Conservation (phyloP, 2,113 vertebrate genomes). For the Psittacula cyanocephala region DNA sequence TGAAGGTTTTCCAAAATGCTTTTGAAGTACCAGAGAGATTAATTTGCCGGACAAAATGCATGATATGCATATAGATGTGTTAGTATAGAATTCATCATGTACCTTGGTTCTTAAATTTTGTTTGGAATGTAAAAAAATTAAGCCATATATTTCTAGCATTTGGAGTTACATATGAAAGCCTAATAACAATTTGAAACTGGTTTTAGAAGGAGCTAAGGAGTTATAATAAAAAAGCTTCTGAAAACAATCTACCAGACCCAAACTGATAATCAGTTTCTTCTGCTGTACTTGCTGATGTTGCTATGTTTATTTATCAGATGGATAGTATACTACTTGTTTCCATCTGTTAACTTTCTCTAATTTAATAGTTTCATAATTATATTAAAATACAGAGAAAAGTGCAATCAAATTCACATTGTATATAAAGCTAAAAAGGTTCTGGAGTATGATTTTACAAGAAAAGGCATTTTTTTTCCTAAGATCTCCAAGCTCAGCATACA, state of each 20-base stretch:
- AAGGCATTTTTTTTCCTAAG: rapidly evolving
- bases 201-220: background rate
- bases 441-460: background rate
- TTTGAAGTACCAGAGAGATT: constrained; percentile 49
- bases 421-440: background rate
- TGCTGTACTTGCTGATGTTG: background rate
- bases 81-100: background rate
- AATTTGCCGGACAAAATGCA: constrained; percentile 26
- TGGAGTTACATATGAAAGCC: background rate
- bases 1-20: constrained; percentile 66
- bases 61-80: constrained; percentile 12
- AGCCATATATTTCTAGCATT: background rate
- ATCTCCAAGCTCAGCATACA: background rate
- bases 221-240: background rate
- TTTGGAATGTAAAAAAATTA: background rate
- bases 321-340: background rate
- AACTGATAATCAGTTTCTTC: background rate
- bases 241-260: background rate
- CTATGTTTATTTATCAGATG: background rate
- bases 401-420: background rate
- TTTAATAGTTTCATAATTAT: background rate
- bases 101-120: background rate
- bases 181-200: background rate
- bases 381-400: background rate
- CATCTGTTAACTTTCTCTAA: background rate